Evolutionary conservation across 2,113 vertebrate genomes (phyloP), one percentile per base, ranked within the genome.

Genomic region (Ictalurus furcatus): DNA sequence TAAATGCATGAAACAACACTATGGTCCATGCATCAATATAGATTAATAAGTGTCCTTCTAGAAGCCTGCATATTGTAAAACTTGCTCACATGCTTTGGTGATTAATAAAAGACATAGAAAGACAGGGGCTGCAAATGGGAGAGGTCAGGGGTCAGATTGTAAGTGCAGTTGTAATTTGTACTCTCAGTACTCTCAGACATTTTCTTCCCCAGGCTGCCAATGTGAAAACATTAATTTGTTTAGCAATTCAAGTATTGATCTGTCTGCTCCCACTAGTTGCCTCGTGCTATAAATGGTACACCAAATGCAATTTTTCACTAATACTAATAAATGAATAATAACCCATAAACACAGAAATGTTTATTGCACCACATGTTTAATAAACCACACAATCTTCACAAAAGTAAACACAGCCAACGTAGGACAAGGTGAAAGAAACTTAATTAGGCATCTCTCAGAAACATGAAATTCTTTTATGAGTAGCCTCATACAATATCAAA

Each of bases 221-320:
- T 92, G 84, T 90, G 90, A 94, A 91, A 91, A 88, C 44, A 90
- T 87, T 91, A 90, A 94, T 94, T 94, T 92, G 93, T 91, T 95
- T 92, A 94, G 93, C 94, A 94, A 95, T 95, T 94, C 92, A 92
- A 86, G 90, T 94, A 96, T 96, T 92, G 95, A 95, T 95, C 93
- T 61, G 91, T 93, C 92, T 94, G 92, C 92, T 91, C 88, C 87
- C 91, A 94, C 91, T 92, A 94, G 92, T 92, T 93, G 92, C 83
- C 56, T 59, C 58, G 76, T 84, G 48, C 85, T 65, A 58, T 12
- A 84, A 76, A 85, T 92, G 92, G 92, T 94, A 91, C 89, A 89
- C 28, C 84, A 93, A 91, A 88, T 92, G 86, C 90, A 89, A 92
- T 92, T 92, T 91, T 88, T 89, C 79, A 85, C 85, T 71, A 67